Percentiles rank a stretch among this genome's conserved stretches.
These are phyloP conservation scores for Habrosyne pyritoides DNA, from an alignment of 2,888 invertebrate species.

Conservation along the genomic window DNA sequence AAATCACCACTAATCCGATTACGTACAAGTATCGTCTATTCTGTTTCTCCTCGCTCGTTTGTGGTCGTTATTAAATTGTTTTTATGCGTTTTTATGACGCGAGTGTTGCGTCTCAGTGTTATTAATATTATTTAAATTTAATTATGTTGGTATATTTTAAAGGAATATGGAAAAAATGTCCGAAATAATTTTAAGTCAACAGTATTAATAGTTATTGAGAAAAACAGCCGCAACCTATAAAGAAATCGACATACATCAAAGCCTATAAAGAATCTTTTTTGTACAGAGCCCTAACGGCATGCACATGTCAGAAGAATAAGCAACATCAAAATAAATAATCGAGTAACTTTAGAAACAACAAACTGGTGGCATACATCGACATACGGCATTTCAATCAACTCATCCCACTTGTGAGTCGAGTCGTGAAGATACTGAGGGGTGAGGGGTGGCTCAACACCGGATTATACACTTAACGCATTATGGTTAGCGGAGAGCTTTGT, in stretches of 20 bases:
- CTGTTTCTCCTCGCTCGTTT: conserved; percentile 26
- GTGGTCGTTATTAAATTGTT: conserved; percentile 45
- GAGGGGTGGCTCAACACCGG: conserved; percentile 25
- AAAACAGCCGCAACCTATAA: no score
- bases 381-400: conserved; percentile 60
- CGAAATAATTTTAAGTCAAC: no score
- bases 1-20: conserved; percentile 70
- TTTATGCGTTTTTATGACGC: conserved; percentile 37
- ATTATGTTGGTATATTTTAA: no score
- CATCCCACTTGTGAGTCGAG: conserved; percentile 31
- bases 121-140: conserved; percentile 2
- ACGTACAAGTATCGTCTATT: conserved; percentile 32
- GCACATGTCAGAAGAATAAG: background rate
- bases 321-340: background rate
- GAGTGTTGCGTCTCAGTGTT: conserved; percentile 4
- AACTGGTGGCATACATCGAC: conserved; percentile 36
- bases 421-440: conserved; percentile 13
- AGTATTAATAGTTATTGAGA: no score
- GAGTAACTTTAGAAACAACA: background rate
- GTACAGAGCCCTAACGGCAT: no score
- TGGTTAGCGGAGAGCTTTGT: conserved; percentile 4
- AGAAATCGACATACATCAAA: no score
- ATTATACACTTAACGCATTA: conserved; percentile 26
- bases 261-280: no score
- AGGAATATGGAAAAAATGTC: no score